Evolutionary conservation across 2,113 vertebrate genomes (phyloP), one percentile per base, ranked within the genome.

Genomic region (Malurus cyaneus): DNA sequence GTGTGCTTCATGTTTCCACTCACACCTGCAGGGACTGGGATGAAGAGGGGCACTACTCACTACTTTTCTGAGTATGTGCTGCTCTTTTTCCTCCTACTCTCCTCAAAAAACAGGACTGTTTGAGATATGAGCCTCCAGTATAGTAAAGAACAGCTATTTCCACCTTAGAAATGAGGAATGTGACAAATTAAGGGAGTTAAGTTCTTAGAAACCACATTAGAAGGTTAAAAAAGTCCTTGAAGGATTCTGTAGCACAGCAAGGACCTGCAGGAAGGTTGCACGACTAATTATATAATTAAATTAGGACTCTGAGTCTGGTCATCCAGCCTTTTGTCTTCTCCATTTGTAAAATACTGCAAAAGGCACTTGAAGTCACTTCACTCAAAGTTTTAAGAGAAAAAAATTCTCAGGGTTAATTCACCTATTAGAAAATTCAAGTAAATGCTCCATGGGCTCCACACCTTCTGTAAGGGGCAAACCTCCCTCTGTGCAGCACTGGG

Each of bases 1-100:
- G 25, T 2, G 0, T 17, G 15, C 47, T 62, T 62, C 31, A 6
- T 21, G 21, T 76, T 87, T 72, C 53, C 16, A 23, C 16, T 76
- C 44, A 11, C 13, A 59, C 3, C 24, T 0, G 0, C 12, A 34
- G 44, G 47, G 29, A 19, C 46, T 70, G 29, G 13, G 1, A 5
- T 39, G 20, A 56, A 62, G 42, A 46, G 12, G 28, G 20, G 12
- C 42, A 64, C 41, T 56, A 29, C 61, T 84, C 13, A 1, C 49
- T 65, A 8, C 36, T 56, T 47, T 36, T 56, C 57, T 36, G 14
- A 93, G 16, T 24, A 36, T 9, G n/a, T 50, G 62, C 32, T 64
- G 19, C 56, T 80, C 34, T 16, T 81, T 71, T 59, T 67, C 34
- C 23, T 86, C 49, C 29, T 71, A 11, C 29, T 86, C 25, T 86